Evolutionary conservation across 2,113 vertebrate species (phyloP).

Genomic region (Montifringilla adamsi): DNA sequence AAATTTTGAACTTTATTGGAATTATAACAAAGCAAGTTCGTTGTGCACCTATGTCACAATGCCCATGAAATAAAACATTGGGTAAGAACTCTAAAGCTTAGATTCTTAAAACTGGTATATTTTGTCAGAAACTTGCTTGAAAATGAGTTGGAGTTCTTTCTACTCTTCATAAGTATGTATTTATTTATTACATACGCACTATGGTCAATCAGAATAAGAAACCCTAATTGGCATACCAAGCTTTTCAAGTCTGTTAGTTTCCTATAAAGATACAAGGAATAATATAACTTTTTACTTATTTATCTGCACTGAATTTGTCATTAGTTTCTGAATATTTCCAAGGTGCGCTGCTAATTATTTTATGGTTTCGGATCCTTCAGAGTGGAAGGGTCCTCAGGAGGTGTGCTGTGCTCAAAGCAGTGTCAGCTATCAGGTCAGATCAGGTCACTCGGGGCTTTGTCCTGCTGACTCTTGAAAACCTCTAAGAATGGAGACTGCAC

Average conservation of each 20-base stretch:
- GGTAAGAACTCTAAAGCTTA: not conserved
- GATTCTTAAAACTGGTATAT: not conserved
- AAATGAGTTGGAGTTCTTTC: not conserved
- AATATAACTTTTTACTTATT: not conserved
- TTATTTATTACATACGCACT: not conserved
- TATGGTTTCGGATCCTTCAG: not conserved
- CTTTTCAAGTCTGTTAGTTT: not conserved
- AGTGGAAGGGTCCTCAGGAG: not conserved
- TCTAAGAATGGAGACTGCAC: not conserved
- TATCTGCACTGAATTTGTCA: not conserved
- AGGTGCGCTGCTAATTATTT: not conserved
- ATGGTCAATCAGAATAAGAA: constrained; percentile 3
- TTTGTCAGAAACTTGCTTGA: not conserved
- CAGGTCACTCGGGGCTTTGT: not conserved
- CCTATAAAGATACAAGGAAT: not conserved
- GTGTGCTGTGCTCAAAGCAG: not conserved
- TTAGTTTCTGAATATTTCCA: not conserved
- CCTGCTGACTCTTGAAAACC: not conserved
- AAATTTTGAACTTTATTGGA: not conserved
- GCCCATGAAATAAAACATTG: not conserved
- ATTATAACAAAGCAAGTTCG: not conserved
- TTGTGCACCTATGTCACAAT: not conserved
- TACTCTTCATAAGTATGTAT: not conserved
- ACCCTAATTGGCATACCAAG: not conserved
- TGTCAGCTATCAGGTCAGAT: not conserved